Base-by-base conservation (phyloP, 92 coral and sea anemone genomes). In the Umimayanthus chanpuru region DNA sequence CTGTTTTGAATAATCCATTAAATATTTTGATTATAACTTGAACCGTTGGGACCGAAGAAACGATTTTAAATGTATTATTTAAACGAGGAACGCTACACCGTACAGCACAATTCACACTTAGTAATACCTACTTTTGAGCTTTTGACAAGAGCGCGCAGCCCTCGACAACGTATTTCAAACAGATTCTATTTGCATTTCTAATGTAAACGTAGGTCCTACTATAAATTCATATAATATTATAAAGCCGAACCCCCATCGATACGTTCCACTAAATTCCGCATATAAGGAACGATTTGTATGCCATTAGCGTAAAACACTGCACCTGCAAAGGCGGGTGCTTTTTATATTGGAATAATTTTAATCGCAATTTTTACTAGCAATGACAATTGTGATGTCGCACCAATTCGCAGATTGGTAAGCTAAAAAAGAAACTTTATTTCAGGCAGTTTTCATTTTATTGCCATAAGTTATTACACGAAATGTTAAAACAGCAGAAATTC, bases 121-220 rank as follows among this genome's bases (percentile, higher is more conserved):
- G 68, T 61, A 25, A 23, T 23, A 1, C 2, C 26, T 23, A 23
- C 26, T 61, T 61, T 21, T 67, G 67, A 49, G 20, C 87, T 53
- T 12, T 12, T 14, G 58, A 53, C 58, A 53, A 14, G 58, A 53
- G 58, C 58, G 12, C 58, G 14, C 58, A 53, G 58, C 58, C 20
- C 20, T 53, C 43, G n/a, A 41, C 21, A 66, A 68, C 1, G 72
- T 25, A 40, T 26, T 67, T 29, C 82, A 61, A 40, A 64, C 11
- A 44, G 12, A 66, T 21, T 8, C 15, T 66, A 83, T 83, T 83
- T 83, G 68, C 87, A 83, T 83, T 29, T 71, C 65, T 26, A 44
- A 29, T 71, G 20, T n/a, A 44, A 47, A 83, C 76, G 32, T 28
- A 20, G 64, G 29, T 14, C 71, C 72, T 29, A 39, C 28, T 49